phyloP scores from a whole-genome alignment of 2,888 invertebrate genomes.

The Lagria hirta region DNA sequence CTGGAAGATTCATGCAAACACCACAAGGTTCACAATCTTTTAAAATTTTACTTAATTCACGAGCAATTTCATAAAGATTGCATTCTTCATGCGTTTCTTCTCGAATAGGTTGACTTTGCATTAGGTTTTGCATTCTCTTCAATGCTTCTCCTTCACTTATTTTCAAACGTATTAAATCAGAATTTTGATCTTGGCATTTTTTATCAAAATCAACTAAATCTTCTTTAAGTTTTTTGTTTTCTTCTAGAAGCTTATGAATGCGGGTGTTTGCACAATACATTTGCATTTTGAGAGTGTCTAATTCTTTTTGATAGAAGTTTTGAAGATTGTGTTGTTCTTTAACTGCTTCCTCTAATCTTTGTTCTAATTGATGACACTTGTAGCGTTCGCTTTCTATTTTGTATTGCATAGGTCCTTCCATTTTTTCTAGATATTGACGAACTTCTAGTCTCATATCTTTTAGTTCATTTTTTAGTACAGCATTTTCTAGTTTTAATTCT shows the following conservation, averaged over 20 bases:
- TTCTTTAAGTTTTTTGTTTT: conserved; percentile 43
- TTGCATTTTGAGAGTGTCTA: conserved; percentile 43
- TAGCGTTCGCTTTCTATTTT: conserved; percentile 38
- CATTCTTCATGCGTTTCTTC: conserved; percentile 9
- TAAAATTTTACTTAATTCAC: conserved; percentile 44
- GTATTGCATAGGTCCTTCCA: conserved; percentile 47
- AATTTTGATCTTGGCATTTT: conserved; percentile 46
- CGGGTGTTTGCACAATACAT: conserved; percentile 42
- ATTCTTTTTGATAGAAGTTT: conserved; percentile 39
- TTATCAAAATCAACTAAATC: conserved; percentile 40
- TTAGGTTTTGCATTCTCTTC: conserved; percentile 27
- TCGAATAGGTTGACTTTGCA: too few relatives aligned
- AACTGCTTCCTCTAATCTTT: conserved; percentile 39
- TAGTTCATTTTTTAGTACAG: conserved; percentile 45
- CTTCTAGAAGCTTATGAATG: conserved; percentile 40
- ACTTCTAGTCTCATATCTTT: conserved; percentile 47
- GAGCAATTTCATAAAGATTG: conserved; percentile 42
- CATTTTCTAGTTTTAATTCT: conserved; percentile 44
- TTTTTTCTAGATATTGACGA: conserved; percentile 46
- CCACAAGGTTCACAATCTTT: conserved; percentile 41
- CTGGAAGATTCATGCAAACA: conserved; percentile 38
- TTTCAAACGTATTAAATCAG: conserved; percentile 50
- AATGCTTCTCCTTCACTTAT: conserved; percentile 50
- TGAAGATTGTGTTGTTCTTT: conserved; percentile 33
- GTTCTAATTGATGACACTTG: conserved; percentile 43